Evolutionary conservation across 1,140 invertebrate species (phyloP), one percentile per base, ranked within the genome.

Genomic region (Ditylenchus dipsaci): DNA sequence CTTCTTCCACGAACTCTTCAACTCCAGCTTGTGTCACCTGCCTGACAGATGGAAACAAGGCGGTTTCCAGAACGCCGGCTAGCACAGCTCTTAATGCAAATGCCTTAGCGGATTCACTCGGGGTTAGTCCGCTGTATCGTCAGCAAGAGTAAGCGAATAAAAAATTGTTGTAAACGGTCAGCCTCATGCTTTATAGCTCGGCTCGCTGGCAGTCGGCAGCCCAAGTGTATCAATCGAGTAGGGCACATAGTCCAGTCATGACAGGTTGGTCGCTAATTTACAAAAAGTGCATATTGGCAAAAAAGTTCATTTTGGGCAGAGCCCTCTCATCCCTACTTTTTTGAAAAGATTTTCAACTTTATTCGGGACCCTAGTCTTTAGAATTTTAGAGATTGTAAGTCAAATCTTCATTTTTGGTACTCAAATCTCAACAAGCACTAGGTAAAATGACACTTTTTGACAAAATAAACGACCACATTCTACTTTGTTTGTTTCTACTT

Each of bases 191-290:
- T 49, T 78, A 74, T 60, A 78, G 77, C 56, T 68, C 78, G 8
- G 75, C 75, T 23, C 70, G 78, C 26, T 80, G 78, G 78, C 79
- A 81, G 59, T 67, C 74, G 15, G 78, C 78, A 30, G 73, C 75
- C 19, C 77, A 83, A 27, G 69, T 80, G 29, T 81, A 81, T 60
- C 78, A 80, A 19, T 76, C 75, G 11, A 83, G 81, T 53, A 73
- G 78, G 58, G 69, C 78, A 21, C 78, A 81, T 64, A 78, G 75
- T 64, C 79, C 78, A 49, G 67, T 64, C 21, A 60, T 38, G 33
- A 47, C 23, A 53, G 47, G 27, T 53, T 57, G n/a, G 58, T 47
- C 8, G 67, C 59, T 17, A 53, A 65, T 21, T 59, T 56, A 23
- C 62, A 65, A 29, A 29, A 19, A 57, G 3, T 29, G 33, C 43